Evolutionary conservation across 2,888 invertebrate species (phyloP).

Genomic region (Gerris lacustris): DNA sequence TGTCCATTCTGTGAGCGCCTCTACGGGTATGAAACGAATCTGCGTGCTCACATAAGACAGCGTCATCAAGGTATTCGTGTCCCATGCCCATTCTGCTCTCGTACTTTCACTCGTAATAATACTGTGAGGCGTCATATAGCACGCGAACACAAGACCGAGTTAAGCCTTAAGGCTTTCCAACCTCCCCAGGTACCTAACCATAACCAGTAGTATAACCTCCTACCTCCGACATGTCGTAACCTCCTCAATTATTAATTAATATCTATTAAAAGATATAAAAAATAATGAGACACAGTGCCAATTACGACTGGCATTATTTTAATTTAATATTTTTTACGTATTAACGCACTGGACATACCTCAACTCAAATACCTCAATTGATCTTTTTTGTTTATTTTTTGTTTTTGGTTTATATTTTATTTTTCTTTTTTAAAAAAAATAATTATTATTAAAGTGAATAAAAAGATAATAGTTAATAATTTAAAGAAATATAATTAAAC

Average conservation of each 20-base stretch:
- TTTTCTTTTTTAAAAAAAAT: conserved; percentile 19
- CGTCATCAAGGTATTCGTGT: conserved; percentile 85
- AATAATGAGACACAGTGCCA: background rate
- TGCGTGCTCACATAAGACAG: conserved; percentile 81
- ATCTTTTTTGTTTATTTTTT: conserved; percentile 27
- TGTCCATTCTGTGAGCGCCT: conserved; percentile 85
- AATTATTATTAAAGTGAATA: conserved; percentile 12
- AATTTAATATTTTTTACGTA: conserved; percentile 4
- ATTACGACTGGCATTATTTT: background rate
- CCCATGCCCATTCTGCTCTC: conserved; percentile 79
- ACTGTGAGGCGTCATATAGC: conserved; percentile 83
- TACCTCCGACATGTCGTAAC: conserved; percentile 14
- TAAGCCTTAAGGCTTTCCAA: conserved; percentile 53
- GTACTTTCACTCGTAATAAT: conserved; percentile 85
- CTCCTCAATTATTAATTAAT: background rate
- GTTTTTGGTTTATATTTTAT: conserved; percentile 14
- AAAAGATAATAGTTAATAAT: conserved; percentile 17
- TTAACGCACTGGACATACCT: conserved; percentile 21
- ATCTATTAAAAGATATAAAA: background rate
- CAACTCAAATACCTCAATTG: conserved; percentile 29
- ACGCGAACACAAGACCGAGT: conserved; percentile 70
- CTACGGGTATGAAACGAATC: conserved; percentile 84
- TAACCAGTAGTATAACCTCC: conserved; percentile 42
- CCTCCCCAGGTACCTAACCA: conserved; percentile 40
- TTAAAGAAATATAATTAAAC: conserved; percentile 10